Evolutionary conservation across 2,113 vertebrate species (phyloP).

Genomic region (Struthidea cinerea): DNA sequence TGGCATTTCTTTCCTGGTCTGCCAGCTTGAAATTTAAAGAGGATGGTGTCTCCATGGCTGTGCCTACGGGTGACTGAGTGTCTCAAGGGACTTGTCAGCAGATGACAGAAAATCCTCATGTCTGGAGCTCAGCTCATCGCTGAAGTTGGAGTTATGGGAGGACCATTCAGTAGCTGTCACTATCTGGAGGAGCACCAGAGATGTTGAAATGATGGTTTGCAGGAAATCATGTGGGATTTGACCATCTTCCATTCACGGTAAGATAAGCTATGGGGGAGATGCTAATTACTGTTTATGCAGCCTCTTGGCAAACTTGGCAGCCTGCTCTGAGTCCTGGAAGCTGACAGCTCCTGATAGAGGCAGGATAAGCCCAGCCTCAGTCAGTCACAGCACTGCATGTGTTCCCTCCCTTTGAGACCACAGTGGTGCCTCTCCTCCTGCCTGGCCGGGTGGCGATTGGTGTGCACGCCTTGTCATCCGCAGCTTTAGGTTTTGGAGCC

Average conservation of each 20-base stretch:
- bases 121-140: neutral
- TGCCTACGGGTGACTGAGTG: neutral
- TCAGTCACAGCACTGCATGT: accelerated
- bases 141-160: neutral
- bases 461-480: neutral
- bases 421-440: neutral
- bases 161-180: neutral
- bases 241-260: neutral
- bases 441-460: neutral
- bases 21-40: neutral
- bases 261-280: neutral
- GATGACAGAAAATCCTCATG: neutral
- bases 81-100: neutral
- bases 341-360: neutral
- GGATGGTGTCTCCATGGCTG: neutral
- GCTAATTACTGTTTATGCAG: neutral
- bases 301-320: neutral
- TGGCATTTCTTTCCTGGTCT: neutral
- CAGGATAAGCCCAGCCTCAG: neutral
- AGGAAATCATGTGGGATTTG: neutral
- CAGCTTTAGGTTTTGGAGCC: neutral
- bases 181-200: neutral
- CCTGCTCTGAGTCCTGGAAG: neutral
- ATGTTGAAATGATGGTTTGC: neutral
- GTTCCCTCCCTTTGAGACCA: neutral